These are phyloP conservation scores for Drosophila mimica DNA, from an alignment of 2,888 invertebrate species.

Conservation along the genomic window DNA sequence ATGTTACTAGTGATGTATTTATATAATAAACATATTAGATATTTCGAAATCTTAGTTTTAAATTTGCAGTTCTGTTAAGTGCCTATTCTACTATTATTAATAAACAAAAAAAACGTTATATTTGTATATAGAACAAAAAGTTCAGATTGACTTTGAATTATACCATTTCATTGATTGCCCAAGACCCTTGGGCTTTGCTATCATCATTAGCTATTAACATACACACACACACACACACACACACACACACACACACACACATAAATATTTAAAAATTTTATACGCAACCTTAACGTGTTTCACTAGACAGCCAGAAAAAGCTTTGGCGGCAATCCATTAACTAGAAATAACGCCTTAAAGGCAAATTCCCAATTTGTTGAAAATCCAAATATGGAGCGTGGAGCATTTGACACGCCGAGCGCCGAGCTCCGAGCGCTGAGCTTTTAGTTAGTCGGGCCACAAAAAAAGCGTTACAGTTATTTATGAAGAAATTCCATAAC, in stretches of 20 bases:
- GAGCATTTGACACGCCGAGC: constrained; percentile 5
- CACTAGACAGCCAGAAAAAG: constrained; percentile 2
- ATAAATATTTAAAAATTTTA: neutral
- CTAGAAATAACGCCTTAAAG: constrained; percentile 2
- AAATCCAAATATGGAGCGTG: neutral
- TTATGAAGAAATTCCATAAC: constrained; percentile 12
- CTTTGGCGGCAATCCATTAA: constrained; percentile 2
- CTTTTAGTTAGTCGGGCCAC: constrained; percentile 3
- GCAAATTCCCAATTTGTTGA: constrained; percentile 15
- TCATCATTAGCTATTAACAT: constrained; percentile 1
- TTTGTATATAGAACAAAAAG: neutral
- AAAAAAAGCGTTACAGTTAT: neutral
- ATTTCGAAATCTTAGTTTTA: neutral
- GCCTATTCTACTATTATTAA: neutral
- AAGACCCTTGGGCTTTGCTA: neutral
- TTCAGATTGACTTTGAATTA: neutral
- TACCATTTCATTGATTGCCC: neutral
- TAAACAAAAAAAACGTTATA: neutral
- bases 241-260: neutral
- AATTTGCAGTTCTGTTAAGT: neutral
- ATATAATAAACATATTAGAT: neutral
- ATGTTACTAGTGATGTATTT: neutral
- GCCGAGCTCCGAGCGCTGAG: neutral
- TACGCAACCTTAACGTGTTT: neutral
- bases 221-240: neutral